Percentiles rank a stretch among this genome's conserved stretches.
These are phyloP conservation scores for Isurus oxyrinchus DNA, from an alignment of 2,113 vertebrate genomes.

Conservation along the genomic window DNA sequence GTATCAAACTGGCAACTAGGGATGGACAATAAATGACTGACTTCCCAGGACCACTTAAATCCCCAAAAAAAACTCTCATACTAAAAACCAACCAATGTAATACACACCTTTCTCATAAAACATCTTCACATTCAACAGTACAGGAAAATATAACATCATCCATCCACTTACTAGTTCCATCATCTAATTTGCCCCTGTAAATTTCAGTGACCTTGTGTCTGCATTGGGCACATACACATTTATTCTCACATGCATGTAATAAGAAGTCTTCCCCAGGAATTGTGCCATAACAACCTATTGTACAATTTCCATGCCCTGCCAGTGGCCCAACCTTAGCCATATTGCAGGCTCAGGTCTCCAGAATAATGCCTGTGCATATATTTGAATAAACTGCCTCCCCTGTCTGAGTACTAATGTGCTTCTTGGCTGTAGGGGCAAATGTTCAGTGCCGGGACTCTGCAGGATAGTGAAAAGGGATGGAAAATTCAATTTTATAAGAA, in stretches of 20 bases:
- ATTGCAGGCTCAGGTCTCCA: too few species aligned
- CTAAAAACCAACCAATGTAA: background rate
- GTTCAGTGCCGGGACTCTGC: background rate
- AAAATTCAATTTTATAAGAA: background rate
- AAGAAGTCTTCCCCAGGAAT: background rate
- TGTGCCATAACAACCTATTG: too few species aligned
- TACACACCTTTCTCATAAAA: too few species aligned
- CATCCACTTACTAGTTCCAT: background rate
- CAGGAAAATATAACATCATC: background rate
- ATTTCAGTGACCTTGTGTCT: background rate
- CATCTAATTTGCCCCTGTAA: background rate
- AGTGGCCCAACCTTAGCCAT: too few species aligned
- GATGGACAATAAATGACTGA: background rate
- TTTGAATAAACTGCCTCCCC: background rate
- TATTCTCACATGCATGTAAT: background rate
- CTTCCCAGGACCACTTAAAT: background rate
- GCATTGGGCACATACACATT: background rate
- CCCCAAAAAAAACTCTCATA: background rate
- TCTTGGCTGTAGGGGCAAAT: background rate
- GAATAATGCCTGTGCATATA: background rate
- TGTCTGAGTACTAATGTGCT: background rate
- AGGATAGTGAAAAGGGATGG: background rate
- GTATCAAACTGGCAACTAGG: background rate
- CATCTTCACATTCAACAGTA: background rate
- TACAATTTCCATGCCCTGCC: too few species aligned